These are phyloP conservation scores for Malurus melanocephalus DNA, from an alignment of 2,113 vertebrate genomes.

Conservation along the genomic window DNA sequence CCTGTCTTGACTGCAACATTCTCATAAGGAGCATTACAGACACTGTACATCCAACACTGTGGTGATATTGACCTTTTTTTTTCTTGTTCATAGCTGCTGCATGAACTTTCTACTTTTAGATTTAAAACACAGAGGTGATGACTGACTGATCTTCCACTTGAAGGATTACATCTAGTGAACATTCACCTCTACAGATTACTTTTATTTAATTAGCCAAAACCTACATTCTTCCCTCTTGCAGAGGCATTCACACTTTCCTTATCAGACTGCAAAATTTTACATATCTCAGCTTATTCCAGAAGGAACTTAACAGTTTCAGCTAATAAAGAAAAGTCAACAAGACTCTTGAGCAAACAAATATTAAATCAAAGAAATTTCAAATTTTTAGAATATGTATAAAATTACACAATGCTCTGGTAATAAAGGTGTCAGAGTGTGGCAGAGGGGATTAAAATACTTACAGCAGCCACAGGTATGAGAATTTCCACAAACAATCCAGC, in stretches of 20 bases:
- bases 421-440: accelerated
- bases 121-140: background rate
- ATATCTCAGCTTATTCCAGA: background rate
- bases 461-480: constrained; percentile 97
- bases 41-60: background rate
- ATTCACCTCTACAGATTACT: background rate
- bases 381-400: background rate
- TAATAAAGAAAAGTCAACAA: background rate
- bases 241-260: background rate
- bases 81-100: background rate
- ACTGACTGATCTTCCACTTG: background rate
- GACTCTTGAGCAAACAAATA: background rate
- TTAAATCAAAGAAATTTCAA: background rate
- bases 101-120: background rate
- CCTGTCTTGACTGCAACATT: background rate
- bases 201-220: background rate
- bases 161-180: background rate
- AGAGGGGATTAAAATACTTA: constrained; percentile 73
- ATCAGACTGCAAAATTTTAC: background rate
- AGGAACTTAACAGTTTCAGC: background rate
- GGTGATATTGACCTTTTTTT: accelerated
- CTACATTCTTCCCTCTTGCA: background rate
- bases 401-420: background rate
- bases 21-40: background rate
- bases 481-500: constrained; percentile 98